These are phyloP conservation scores for Halcyon chelicuti DNA, from an alignment of 2,797 vertebrate species.

Conservation along the genomic window DNA sequence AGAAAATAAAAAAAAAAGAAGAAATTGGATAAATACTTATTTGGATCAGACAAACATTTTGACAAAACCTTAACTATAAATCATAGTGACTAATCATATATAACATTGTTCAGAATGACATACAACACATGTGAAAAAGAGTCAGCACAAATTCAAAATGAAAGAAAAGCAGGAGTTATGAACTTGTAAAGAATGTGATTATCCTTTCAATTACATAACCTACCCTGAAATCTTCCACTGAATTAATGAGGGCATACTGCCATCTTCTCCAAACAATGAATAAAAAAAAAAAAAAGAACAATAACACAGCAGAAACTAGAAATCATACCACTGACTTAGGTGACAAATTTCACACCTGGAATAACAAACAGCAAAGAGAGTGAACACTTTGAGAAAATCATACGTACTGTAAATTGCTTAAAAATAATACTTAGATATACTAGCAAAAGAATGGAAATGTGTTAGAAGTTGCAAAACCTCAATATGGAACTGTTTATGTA, in stretches of 20 bases:
- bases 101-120: neutral
- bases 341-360: neutral
- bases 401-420: neutral
- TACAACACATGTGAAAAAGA: neutral
- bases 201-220: conserved; percentile 9
- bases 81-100: conserved; percentile 58
- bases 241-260: neutral
- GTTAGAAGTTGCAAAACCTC: neutral
- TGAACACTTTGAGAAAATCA: neutral
- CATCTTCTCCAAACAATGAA: neutral
- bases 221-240: neutral
- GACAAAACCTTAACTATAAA: conserved; percentile 51
- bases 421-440: neutral
- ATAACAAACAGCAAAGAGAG: neutral
- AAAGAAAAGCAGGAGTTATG: neutral
- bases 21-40: conserved; percentile 47
- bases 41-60: conserved; percentile 58
- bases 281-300: neutral
- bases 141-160: neutral
- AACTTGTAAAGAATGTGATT: neutral
- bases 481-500: neutral
- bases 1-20: neutral
- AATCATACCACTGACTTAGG: neutral
- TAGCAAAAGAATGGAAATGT: neutral
- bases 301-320: neutral